Evolutionary conservation across 1,140 invertebrate species (phyloP).

Genomic region (Heliconius eleuchia): DNA sequence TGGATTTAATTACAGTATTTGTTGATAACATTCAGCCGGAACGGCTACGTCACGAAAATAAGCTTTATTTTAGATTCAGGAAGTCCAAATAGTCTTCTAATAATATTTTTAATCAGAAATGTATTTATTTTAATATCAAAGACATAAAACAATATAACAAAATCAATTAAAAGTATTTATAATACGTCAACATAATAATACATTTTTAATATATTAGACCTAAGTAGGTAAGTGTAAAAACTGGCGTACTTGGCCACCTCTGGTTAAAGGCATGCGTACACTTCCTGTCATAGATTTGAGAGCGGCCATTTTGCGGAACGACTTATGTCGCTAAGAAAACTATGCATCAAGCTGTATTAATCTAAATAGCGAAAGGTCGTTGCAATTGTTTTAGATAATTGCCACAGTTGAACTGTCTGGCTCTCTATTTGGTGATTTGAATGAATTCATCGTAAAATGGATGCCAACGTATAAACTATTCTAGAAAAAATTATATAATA

Average conservation of each 20-base stretch:
- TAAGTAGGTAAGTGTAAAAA: neutral
- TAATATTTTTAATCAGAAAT: no score
- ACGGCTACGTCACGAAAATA: no score
- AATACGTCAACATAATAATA: neutral
- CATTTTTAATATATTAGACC: neutral
- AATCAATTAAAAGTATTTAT: neutral
- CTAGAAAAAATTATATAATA: neutral
- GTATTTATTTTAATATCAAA: no score
- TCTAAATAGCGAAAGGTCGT: conserved; percentile 7
- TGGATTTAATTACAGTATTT: no score
- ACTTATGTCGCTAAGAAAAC: conserved; percentile 51
- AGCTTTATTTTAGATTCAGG: no score
- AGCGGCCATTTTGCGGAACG: conserved; percentile 46
- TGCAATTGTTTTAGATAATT: neutral
- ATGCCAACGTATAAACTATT: neutral
- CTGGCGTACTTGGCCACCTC: conserved; percentile 51
- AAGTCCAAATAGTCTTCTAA: neutral
- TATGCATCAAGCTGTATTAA: conserved; percentile 33
- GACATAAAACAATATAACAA: neutral
- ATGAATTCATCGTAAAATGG: neutral
- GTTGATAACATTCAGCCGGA: no score
- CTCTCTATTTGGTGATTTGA: neutral
- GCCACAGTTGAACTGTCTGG: neutral
- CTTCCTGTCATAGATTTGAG: conserved; percentile 75
- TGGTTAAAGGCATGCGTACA: conserved; percentile 67